Evolutionary conservation across 2,797 vertebrate species (phyloP).

Genomic region (Uromys caudimaculatus): DNA sequence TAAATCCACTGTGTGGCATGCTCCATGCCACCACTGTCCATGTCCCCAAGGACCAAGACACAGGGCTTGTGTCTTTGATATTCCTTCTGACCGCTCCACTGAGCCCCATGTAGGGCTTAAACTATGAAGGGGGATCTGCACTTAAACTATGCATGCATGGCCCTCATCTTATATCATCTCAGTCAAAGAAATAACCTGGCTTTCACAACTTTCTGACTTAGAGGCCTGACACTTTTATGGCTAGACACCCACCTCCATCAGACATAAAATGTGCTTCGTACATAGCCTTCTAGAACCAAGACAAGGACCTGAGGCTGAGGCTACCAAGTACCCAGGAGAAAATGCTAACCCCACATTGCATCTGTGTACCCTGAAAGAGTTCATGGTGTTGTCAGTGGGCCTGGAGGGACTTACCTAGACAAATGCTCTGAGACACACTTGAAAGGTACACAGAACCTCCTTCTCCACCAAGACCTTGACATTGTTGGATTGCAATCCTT

Average conservation of each 20-base stretch:
- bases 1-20: background rate
- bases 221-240: background rate
- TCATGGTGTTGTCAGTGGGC: rapidly evolving
- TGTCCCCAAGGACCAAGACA: background rate
- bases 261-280: background rate
- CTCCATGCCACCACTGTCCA: background rate
- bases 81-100: background rate
- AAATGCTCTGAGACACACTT: too few species aligned
- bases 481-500: background rate
- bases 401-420: background rate
- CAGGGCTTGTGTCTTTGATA: background rate
- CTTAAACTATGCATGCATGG: background rate
- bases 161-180: background rate
- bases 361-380: background rate
- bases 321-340: background rate
- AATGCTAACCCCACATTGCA: background rate
- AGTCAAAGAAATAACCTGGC: background rate
- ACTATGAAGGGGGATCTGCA: background rate
- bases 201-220: background rate
- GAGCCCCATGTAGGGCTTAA: background rate
- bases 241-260: background rate
- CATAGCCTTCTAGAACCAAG: background rate
- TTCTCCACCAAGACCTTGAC: background rate
- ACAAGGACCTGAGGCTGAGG: background rate
- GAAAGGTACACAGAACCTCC: rapidly evolving